Base-by-base conservation (phyloP, 2,113 vertebrate species). In the Callipepla squamata region DNA sequence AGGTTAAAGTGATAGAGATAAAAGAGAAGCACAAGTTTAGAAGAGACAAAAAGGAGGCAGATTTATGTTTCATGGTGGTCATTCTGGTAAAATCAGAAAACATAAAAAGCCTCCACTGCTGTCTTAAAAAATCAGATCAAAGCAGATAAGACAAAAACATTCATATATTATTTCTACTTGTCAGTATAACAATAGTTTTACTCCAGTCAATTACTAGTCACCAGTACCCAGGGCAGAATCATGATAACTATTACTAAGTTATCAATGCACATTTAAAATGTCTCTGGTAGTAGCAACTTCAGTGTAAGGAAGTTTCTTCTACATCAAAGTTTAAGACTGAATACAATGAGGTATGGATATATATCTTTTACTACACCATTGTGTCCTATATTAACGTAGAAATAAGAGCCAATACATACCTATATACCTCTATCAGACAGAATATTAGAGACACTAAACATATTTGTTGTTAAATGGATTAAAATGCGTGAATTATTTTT, bases 111-210 rank as follows among this genome's bases (percentile, higher is more conserved):
- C 10, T 86, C 36, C 1, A 1, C 23, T 79, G 7, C 17, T 76
- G 9, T 81, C 55, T 73, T 82, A 80, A 30, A 80, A 90, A 89
- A 89, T 47, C 59, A 78, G 68, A 83, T 90, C 65, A 59, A 83
- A 63, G 38, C 14, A 59, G 42, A n/a, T 70, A 57, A 80, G 36
- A 70, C 23, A 80, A 80, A 95, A 88, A 36, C 3, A 44, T 85
- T 88, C 19, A 19, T 15, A 75, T 30, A 57, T 72, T 92, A 67
- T 75, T 91, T 92, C 65, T 34, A 23, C 0, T 0, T 77, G 47
- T 68, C 79, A 85, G 4, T 44, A 36, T n/a, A 87, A 36, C 4
- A 76, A 42, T 19, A 67, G 44, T 51, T 87, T 62, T 66, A 70
- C 9, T 55, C n/a, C 30, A 48, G 7, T 59, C 48, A 82, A 79